Base-by-base conservation (phyloP, 2,888 invertebrate species). In the Lysandra bellargus region DNA sequence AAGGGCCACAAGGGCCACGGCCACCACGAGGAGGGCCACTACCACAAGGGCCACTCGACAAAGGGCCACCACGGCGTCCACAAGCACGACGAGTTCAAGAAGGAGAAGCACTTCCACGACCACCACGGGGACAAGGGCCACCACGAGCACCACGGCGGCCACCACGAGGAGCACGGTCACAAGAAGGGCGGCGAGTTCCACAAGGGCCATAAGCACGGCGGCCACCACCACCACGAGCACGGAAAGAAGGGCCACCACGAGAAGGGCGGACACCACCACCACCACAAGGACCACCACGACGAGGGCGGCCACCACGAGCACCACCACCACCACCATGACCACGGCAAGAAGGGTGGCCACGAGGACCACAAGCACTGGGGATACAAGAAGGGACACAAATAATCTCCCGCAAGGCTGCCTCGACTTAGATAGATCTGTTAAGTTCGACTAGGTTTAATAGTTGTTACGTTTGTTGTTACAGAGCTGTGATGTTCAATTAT, bases 51-150 rank as follows among this genome's bases (percentile, higher is more conserved):
- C 0, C 97, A 98, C 90, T 97, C 96, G 84, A 98, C 97, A 83
- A 97, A 98, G 88, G 97, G 98, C 80, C 97, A 97, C 84, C 98
- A 98, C 86, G 97, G 97, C 84, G 96, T 98, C 3, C 97, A 98
- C 91, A 98, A 98, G 87, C 93, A 97, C 83, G 97, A 98, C 89
- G 98, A 98, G 91, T 97, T 96, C 91, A 97, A 97, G 88, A 98
- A 98, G 87, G 97, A 98, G 85, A 97, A 98, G 87, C 97, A 98
- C 87, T 98, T 97, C 96, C 97, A 96, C 88, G 97, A 98, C 85
- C 96, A 98, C 86, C 96, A 97, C 85, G 97, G 97, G 85, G 97
- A 97, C 81, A 96, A 96, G 80, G 97, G 97, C 0, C 97, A 97
- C 84, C 97, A 98, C 87, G 97, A 97, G 87, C 97, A 97, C 84